Base-by-base conservation (phyloP, 2,888 invertebrate genomes). In the Pycnomerus fuliginosus region DNA sequence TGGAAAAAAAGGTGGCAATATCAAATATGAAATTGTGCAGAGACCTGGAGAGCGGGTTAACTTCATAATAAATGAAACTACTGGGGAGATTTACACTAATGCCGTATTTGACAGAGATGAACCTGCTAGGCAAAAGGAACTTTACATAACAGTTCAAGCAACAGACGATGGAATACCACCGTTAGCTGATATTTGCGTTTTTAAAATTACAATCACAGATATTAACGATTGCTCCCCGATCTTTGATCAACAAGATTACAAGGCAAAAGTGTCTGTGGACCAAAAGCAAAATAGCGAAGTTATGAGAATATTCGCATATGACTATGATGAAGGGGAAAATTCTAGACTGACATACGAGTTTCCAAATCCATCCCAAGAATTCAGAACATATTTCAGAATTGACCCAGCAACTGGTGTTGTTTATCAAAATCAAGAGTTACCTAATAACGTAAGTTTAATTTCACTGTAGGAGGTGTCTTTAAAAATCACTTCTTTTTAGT, bases 151-250 rank as follows among this genome's bases (percentile, higher is more conserved):
- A 17, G 90, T 96, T 3, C 83, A 90, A 68, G 97, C 93, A 0
- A 90, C 88, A 43, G 97, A 97, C 74, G 90, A 94, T 69, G 97
- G 96, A 1, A 82, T 84, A 55, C 93, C 94, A 1, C 85, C 87
- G 31, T 75, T 97, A 36, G 92, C 92, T 59, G 94, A 94, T 62
- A 89, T 92, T 39, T 97, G 97, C 72, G 93, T 93, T 3, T 90
- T 97, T 69, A 90, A 87, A 76, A 89, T 95, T 39, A 83, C 85
- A 50, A 88, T 96, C 52, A 84, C 83, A 64, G 97, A 97, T 73
- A 84, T 92, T 65, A 98, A 98, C 74, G 97, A 98, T 71, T 96
- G 96, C 67, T 76, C 74, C 10, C 89, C 89, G 2, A 82, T 84
- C 56, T 87, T 88, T 73, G 88, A 89, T 69, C 85, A 85, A 83